Base-by-base conservation (phyloP, 1,140 invertebrate species). In the Pissodes strobi region DNA sequence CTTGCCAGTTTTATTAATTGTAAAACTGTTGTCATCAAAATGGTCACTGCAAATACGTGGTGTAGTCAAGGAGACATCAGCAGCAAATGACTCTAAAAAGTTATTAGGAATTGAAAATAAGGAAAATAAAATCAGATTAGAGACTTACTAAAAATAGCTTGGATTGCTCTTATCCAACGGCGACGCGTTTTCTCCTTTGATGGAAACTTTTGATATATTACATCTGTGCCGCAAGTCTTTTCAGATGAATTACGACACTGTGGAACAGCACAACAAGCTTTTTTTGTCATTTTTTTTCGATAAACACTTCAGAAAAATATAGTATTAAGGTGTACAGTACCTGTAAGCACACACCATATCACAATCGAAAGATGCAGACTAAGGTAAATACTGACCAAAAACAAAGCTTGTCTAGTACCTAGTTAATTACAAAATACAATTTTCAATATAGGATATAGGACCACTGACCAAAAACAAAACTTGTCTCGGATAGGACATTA, bases 241-340 rank as follows among this genome's bases (percentile, higher is more conserved):
- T 57, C 55, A 1, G 55, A 57, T 6, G 21, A 23, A 27, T 57
- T 57, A 12, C 27, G 55, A 18, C 55, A 57, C 12, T 57, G 38
- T 9, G 55, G 38, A 6, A 57, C 23, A 9, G 19, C 55, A 30
- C 55, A 57, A 22, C 19, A 43, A 27, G 10, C 39, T 22, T 37
- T 57, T 57, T 57, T 57, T 4, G 55, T 43, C 55, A 57, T 57
- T 19, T 55, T 55, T n/a, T n/a, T n/a, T n/a, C n/a, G n/a, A n/a
- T n/a, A n/a, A n/a, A n/a, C n/a, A n/a, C n/a, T n/a, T n/a, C n/a
- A n/a, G n/a, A n/a, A n/a, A n/a, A n/a, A n/a, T n/a, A n/a, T n/a
- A n/a, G n/a, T n/a, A n/a, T n/a, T n/a, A n/a, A n/a, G n/a, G n/a
- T n/a, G n/a, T n/a, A n/a, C n/a, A n/a, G n/a, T n/a, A n/a, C n/a